Conservation (phyloP, 2,888 invertebrate species). For the Drosophila robusta region DNA sequence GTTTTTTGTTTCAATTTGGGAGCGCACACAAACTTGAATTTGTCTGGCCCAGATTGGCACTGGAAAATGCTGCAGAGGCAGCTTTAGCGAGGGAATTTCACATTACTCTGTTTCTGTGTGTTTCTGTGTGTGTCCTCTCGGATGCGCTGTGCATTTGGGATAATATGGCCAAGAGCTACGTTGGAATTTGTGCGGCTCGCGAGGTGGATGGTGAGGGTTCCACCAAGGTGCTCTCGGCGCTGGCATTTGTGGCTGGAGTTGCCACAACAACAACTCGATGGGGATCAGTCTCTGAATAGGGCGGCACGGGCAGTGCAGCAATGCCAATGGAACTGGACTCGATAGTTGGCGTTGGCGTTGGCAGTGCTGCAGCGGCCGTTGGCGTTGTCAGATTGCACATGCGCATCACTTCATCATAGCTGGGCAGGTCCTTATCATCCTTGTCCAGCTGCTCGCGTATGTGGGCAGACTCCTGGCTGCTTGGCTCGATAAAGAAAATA, state of each 20-base stretch:
- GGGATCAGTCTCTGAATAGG: slow-evolving; percentile 68
- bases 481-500: slow-evolving; percentile 81
- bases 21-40: slow-evolving; percentile 53
- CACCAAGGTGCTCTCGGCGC: slow-evolving; percentile 25
- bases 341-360: slow-evolving; percentile 22
- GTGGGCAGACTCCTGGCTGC: slow-evolving; percentile 72
- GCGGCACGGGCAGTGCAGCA: slow-evolving; percentile 70
- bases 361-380: slow-evolving; percentile 41
- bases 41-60: slow-evolving; percentile 67
- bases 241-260: background rate
- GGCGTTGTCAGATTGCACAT: slow-evolving; percentile 70
- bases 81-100: slow-evolving; percentile 10
- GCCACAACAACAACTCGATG: slow-evolving; percentile 8
- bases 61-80: slow-evolving; percentile 45
- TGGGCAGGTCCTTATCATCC: slow-evolving; percentile 83
- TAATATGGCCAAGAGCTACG: slow-evolving; percentile 29
- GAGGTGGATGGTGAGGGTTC: slow-evolving; percentile 69
- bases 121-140: slow-evolving; percentile 28
- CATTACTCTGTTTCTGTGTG: background rate
- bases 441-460: slow-evolving; percentile 79
- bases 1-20: slow-evolving; percentile 54
- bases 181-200: slow-evolving; percentile 58
- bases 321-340: slow-evolving; percentile 54
- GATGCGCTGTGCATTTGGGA: slow-evolving; percentile 29
- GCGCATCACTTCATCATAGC: slow-evolving; percentile 83